Conservation (phyloP, 2,113 vertebrate species). For the Ameiurus melas region DNA sequence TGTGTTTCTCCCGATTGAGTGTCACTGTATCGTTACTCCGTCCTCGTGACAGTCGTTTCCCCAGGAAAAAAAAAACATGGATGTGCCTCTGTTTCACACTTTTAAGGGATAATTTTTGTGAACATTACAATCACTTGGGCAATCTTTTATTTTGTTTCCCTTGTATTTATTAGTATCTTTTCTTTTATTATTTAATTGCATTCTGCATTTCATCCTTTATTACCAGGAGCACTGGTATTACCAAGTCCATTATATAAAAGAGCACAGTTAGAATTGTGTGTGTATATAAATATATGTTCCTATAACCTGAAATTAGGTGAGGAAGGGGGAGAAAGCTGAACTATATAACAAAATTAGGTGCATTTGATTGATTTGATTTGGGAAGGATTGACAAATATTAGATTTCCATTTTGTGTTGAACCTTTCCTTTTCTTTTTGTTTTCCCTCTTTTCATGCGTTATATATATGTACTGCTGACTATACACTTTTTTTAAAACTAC, state of each 20-base stretch:
- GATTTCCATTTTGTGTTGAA: slow-evolving; percentile 58
- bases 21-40: slow-evolving; percentile 55
- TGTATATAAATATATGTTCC: slow-evolving; percentile 48
- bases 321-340: slow-evolving; percentile 38
- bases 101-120: slow-evolving; percentile 57
- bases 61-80: slow-evolving; percentile 38
- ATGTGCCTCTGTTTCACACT: slow-evolving; percentile 48
- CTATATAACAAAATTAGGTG: slow-evolving; percentile 38
- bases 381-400: slow-evolving; percentile 56
- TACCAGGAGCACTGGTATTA: slow-evolving; percentile 66
- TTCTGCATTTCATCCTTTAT: slow-evolving; percentile 57
- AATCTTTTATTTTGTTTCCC: slow-evolving; percentile 57
- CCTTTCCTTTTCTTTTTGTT: slow-evolving; percentile 42
- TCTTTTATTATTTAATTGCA: slow-evolving; percentile 62
- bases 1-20: slow-evolving; percentile 55
- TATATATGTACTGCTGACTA: slow-evolving; percentile 73
- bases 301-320: slow-evolving; percentile 61
- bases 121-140: slow-evolving; percentile 50
- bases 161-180: slow-evolving; percentile 71
- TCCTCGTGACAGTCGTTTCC: slow-evolving; percentile 57
- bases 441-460: slow-evolving; percentile 54
- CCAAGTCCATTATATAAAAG: slow-evolving; percentile 62
- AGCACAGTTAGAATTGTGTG: slow-evolving; percentile 64
- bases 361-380: slow-evolving; percentile 20
- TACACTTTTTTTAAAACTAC: slow-evolving; percentile 78